Base-by-base conservation (phyloP, 2,113 vertebrate genomes). In the Notothenia rossii region DNA sequence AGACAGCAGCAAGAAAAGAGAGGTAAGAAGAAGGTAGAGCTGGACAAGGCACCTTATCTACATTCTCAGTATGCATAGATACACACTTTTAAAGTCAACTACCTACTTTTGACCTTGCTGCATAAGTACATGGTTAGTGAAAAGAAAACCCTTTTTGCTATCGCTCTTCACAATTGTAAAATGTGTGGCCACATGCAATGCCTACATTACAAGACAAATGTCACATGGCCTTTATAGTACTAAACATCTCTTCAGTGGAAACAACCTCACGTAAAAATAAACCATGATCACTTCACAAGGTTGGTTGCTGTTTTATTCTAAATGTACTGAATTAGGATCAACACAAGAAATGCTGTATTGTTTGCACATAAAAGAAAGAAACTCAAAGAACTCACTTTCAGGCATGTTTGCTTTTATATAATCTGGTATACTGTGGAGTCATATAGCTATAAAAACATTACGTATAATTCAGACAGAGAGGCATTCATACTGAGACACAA, bases 1-100 rank as follows among this genome's bases (percentile, higher is more conserved):
- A 80, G 54, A 87, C 79, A 91, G 89, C 75, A 88, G 82, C 85
- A 84, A 69, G 13, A 86, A 25, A 40, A 75, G 17, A 50, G 45
- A 79, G 77, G 78, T 6, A 20, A 69, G 46, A 72, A 73, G 58
- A 71, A 43, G 22, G 10, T 71, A 20, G n/a, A 56, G n/a, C 45
- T 72, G 50, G 20, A 75, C 3, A 7, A 7, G 36, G 55, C 36
- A n/a, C 49, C 17, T 2, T 76, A 9, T 60, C 7, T 40, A 53
- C 15, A 74, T 15, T 14, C 12, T 54, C 29, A 33, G 6, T 49
- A 20, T 48, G 8, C 10, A 53, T 5, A 68, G 33, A 68, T 33
- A 58, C 56, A 22, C 17, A n/a, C 3, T 15, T 50, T 50, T 20
- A 60, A 61, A 58, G 45, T 46, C 14, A 20, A 33, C 14, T 46